Evolutionary conservation across 2,797 vertebrate genomes (phyloP), one percentile per base, ranked within the genome.

Genomic region (Hirundo rustica): DNA sequence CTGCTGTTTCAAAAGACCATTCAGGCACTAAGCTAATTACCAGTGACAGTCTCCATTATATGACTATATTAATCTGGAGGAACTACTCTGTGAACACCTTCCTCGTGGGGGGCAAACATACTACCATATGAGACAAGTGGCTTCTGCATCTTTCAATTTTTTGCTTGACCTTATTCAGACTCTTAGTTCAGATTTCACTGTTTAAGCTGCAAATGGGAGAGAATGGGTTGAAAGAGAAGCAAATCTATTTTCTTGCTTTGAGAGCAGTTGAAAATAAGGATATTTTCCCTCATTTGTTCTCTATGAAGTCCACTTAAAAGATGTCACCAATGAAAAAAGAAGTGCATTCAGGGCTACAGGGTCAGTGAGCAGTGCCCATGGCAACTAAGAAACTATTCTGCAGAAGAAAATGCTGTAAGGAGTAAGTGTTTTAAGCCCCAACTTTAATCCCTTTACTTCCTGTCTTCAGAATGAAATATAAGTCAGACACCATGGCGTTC

Each of bases 381-480:
- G 97, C 95, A 98, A 98, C 97, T 91, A 95, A 95, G 91, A 97
- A 98, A 97, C 97, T 95, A 97, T 97, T 97, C 73, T 91, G 80
- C 85, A 96, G 95, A 83, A 96, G 93, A 98, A 98, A 98, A 97
- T 96, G 84, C 73, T 84, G 92, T 93, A 93, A 97, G 96, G 93
- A 97, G 97, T 97, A 98, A 98, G 96, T 97, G 97, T 97, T 98
- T 97, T 98, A 98, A 98, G 98, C 97, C 95, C 95, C 93, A 97
- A 66, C 94, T 96, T 97, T 98, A 98, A 98, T 98, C 97, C 95
- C 78, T 97, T 97, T 97, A 95, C 96, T 98, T 98, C 98, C 98
- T 97, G 95, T 98, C 97, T 97, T 97, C 92, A 89, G 97, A 98
- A 97, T 97, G 92, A 98, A 98, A 97, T 98, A 97, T 98, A 98